Percentiles rank a stretch among this genome's conserved stretches.
Evolutionary conservation across 2,888 invertebrate genomes (phyloP).

Genomic region (Cistogaster globosa): DNA sequence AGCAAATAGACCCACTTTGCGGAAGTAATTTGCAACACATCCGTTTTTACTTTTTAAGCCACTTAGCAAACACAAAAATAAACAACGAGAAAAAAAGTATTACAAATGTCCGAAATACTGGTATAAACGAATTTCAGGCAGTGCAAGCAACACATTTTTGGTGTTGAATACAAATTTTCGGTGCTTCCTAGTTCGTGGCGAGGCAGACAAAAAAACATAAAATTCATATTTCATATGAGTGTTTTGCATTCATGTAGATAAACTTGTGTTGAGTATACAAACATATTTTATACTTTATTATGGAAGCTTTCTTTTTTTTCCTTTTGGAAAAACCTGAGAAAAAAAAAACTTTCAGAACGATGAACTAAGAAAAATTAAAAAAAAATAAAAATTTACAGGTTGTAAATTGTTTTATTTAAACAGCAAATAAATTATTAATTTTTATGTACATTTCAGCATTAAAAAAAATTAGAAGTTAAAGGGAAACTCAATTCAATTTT

Average conservation of each 20-base stretch:
- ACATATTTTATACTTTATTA: not conserved
- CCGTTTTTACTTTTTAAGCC: constrained; percentile 63
- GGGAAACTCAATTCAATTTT: too few relatives aligned
- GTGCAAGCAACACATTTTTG: constrained; percentile 29
- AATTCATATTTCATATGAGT: constrained; percentile 7
- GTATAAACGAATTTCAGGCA: constrained; percentile 29
- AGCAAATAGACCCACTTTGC: constrained; percentile 56
- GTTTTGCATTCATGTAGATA: constrained; percentile 1
- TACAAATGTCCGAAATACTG: constrained; percentile 35
- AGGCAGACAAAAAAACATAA: not conserved
- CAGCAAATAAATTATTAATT: too few relatives aligned
- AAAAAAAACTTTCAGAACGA: constrained; percentile 25
- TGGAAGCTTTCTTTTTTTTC: not conserved
- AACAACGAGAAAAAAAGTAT: not conserved
- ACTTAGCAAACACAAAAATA: constrained; percentile 54
- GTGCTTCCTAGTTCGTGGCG: not conserved
- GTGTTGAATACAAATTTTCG: constrained; percentile 16
- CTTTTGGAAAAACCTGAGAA: not conserved
- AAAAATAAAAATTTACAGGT: constrained; percentile 23
- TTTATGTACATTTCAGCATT: too few relatives aligned
- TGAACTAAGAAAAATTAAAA: constrained; percentile 22
- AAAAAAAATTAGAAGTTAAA: too few relatives aligned
- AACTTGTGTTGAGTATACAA: not conserved
- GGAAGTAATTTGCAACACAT: constrained; percentile 71
- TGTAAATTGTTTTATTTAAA: constrained; percentile 32